A percentile compares a stretch with the other conserved stretches of the same genome.
Conservation (phyloP, 2,113 vertebrate genomes). For the Heloderma charlesbogerti region DNA sequence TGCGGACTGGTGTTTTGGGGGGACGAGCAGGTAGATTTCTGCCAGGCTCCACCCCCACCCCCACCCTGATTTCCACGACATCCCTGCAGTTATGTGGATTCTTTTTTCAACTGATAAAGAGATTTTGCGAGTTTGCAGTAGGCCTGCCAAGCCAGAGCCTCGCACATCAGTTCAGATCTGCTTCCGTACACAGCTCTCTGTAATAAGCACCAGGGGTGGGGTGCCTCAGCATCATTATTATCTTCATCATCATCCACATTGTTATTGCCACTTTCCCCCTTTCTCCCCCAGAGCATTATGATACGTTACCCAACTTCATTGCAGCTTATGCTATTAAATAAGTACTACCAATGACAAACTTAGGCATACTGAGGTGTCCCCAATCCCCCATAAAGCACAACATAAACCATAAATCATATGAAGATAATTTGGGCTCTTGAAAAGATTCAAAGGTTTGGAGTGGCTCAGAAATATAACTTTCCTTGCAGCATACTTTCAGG, state of each 20-base stretch:
- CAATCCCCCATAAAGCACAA: constrained; percentile 51
- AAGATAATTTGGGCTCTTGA: constrained; percentile 42
- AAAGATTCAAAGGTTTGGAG: constrained; percentile 30
- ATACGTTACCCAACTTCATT: constrained; percentile 40
- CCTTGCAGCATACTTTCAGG: constrained; percentile 1
- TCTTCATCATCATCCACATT: constrained; percentile 17
- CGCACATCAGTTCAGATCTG: constrained; percentile 18
- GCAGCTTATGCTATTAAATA: constrained; percentile 37
- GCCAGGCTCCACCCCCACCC: too few species aligned
- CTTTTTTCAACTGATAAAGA: constrained; percentile 26
- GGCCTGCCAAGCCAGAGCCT: neutral
- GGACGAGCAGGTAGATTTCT: too few species aligned
- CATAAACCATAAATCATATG: constrained; percentile 41
- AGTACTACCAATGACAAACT: constrained; percentile 54
- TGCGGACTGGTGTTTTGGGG: too few species aligned
- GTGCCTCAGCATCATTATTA: constrained; percentile 26
- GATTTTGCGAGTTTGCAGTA: neutral
- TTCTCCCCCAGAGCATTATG: constrained; percentile 31
- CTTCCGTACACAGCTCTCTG: neutral
- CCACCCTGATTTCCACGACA: too few species aligned
- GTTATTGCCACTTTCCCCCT: constrained; percentile 38
- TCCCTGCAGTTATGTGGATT: neutral
- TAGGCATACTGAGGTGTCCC: constrained; percentile 37
- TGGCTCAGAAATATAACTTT: constrained; percentile 17
- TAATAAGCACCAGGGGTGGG: neutral